Conservation (phyloP, 2,113 vertebrate genomes). For the Egretta garzetta region DNA sequence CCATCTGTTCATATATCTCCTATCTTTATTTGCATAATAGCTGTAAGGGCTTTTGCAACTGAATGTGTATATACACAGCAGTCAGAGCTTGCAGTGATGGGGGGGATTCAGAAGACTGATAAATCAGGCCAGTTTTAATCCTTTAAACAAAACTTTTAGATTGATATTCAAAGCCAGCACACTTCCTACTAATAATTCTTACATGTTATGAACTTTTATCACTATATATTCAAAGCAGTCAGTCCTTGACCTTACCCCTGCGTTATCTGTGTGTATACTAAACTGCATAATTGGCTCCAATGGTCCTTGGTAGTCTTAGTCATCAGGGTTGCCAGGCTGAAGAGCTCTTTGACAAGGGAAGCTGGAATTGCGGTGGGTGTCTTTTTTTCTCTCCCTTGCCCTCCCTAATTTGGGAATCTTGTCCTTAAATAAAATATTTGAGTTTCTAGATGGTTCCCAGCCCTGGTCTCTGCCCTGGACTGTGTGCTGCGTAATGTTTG, state of each 20-base stretch:
- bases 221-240: background rate
- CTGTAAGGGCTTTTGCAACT: background rate
- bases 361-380: background rate
- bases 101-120: background rate
- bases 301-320: background rate
- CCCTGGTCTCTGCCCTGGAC: background rate
- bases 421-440: background rate
- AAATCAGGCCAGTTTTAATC: background rate
- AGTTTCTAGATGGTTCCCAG: background rate
- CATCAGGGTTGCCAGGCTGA: background rate
- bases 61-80: background rate
- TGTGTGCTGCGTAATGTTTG: background rate
- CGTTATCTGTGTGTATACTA: background rate
- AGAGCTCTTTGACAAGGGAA: background rate
- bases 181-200: background rate
- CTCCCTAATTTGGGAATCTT: background rate
- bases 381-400: background rate
- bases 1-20: background rate
- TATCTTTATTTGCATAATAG: background rate
- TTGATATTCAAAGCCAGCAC: background rate
- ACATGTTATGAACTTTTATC: background rate
- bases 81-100: background rate
- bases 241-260: background rate
- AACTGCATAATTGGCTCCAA: background rate
- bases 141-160: background rate